phyloP scores from a whole-genome alignment of 1,140 invertebrate genomes.

The Sesamia nonagrioides region DNA sequence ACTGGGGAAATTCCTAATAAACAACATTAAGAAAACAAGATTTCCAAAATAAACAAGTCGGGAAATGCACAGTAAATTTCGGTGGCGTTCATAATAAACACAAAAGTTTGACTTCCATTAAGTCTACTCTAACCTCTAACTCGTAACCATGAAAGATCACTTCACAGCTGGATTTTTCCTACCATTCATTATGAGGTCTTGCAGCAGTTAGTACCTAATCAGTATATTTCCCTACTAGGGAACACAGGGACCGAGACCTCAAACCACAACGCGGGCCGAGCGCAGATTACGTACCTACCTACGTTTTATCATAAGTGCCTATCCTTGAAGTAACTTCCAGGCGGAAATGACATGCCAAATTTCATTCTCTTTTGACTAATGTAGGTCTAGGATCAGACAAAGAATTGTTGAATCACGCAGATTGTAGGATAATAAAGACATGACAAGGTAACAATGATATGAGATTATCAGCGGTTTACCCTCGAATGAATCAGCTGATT shows the following conservation, averaged over 20 bases:
- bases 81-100: neutral
- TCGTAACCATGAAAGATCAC: too few species aligned
- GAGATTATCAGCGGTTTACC: constrained; percentile 12
- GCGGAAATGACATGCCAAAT: neutral
- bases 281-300: too few species aligned
- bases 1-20: neutral
- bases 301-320: too few species aligned
- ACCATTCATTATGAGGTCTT: too few species aligned
- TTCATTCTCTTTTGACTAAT: neutral
- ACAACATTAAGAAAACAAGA: constrained; percentile 7
- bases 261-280: too few species aligned
- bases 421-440: constrained; percentile 1
- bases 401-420: constrained; percentile 13
- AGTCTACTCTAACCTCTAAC: too few species aligned
- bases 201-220: too few species aligned
- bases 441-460: constrained; percentile 7
- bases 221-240: too few species aligned
- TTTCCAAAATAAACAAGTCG: neutral
- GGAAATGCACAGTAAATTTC: constrained; percentile 1
- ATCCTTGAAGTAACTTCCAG: neutral
- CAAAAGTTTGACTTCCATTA: neutral
- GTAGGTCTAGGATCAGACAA: constrained; percentile 2
- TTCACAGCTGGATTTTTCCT: too few species aligned
- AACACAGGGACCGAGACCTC: too few species aligned
- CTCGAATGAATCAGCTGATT: neutral